Conservation (phyloP, 2,113 vertebrate species). For the Bathybates hornii region DNA sequence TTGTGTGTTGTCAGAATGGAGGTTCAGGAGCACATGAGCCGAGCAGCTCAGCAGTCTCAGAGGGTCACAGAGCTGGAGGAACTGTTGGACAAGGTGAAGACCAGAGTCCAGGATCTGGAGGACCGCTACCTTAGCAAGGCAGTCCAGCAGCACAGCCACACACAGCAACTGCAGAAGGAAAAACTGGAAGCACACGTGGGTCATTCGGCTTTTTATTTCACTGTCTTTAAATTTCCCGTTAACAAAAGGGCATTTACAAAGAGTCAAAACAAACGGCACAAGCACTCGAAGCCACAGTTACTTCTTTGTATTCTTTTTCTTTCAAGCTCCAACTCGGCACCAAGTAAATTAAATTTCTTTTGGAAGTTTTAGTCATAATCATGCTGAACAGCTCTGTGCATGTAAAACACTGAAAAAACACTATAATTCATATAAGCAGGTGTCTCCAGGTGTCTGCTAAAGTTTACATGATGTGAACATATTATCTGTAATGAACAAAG, state of each 20-base stretch:
- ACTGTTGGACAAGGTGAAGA: slow-evolving; percentile 76
- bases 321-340: neutral
- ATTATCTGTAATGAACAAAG: neutral
- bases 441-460: neutral
- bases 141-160: slow-evolving; percentile 69
- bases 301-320: neutral
- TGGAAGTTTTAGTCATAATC: neutral
- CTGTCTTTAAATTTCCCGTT: neutral
- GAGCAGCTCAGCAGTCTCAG: slow-evolving; percentile 69
- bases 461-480: neutral
- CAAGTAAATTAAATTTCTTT: rapidly evolving
- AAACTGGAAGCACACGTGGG: slow-evolving; percentile 71
- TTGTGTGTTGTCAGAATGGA: slow-evolving; percentile 68
- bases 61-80: slow-evolving; percentile 77
- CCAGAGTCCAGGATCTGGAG: slow-evolving; percentile 82
- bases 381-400: neutral
- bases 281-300: neutral
- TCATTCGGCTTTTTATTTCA: neutral
- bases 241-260: neutral
- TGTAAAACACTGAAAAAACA: neutral
- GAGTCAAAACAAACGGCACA: neutral
- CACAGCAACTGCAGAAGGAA: slow-evolving; percentile 75
- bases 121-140: slow-evolving; percentile 77
- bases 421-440: neutral
- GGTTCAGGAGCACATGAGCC: slow-evolving; percentile 64